These are phyloP conservation scores for Sicus ferrugineus DNA, from an alignment of 2,888 invertebrate genomes.

Conservation along the genomic window DNA sequence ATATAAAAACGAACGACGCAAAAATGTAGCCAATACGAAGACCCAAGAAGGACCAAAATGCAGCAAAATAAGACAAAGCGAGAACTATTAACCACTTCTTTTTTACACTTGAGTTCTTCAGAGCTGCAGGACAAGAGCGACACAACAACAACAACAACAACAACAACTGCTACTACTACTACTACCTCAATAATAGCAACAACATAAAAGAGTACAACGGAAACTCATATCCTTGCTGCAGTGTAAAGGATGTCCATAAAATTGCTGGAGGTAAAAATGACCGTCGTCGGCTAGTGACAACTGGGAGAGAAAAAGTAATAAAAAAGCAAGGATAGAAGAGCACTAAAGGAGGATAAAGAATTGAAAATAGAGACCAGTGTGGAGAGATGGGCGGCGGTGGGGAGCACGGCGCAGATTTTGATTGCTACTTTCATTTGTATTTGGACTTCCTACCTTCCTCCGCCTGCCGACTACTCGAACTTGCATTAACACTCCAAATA, in stretches of 20 bases:
- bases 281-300: not conserved
- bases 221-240: conserved; percentile 24
- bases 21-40: not conserved
- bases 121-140: not conserved
- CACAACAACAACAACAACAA: not conserved
- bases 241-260: conserved; percentile 22
- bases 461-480: too few species aligned
- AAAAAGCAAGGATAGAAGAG: not conserved
- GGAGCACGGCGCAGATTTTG: too few species aligned
- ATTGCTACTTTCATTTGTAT: too few species aligned
- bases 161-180: not conserved
- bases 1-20: not conserved
- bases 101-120: conserved; percentile 20
- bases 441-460: too few species aligned
- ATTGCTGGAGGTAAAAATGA: not conserved
- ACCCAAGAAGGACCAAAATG: not conserved
- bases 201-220: conserved; percentile 16
- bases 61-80: conserved; percentile 18
- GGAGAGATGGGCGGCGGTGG: too few species aligned
- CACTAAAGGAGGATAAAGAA: too few species aligned
- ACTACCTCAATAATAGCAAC: not conserved
- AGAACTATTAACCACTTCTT: conserved; percentile 15
- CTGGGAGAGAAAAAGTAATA: not conserved
- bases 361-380: too few species aligned
- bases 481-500: too few species aligned